A percentile compares a stretch with the other conserved stretches of the same genome.
Evolutionary conservation across 2,113 vertebrate species (phyloP).

Genomic region (Pardalotus punctatus): DNA sequence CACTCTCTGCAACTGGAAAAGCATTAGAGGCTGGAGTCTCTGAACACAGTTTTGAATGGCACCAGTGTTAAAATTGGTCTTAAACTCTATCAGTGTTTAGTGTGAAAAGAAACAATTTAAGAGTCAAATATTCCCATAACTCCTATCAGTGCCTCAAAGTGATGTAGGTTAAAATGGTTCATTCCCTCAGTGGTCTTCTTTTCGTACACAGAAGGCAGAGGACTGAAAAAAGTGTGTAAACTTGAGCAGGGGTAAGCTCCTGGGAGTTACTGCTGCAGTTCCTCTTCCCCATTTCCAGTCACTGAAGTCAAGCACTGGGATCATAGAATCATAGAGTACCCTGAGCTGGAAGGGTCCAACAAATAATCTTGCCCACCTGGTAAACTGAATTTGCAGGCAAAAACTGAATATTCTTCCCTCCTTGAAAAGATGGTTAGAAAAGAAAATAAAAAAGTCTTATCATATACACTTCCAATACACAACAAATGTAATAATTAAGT

Average conservation of each 20-base stretch:
- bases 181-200: neutral
- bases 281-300: neutral
- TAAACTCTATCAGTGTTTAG: neutral
- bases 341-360: neutral
- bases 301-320: neutral
- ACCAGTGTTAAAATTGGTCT: neutral
- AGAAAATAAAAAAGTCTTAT: neutral
- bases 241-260: neutral
- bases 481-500: neutral
- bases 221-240: neutral
- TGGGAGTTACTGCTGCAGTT: neutral
- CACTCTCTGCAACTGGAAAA: neutral
- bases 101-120: neutral
- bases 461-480: neutral
- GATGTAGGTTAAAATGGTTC: rapidly evolving
- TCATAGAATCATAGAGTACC: neutral
- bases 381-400: neutral
- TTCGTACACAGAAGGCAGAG: neutral
- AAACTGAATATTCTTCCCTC: neutral
- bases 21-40: neutral
- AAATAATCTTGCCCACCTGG: neutral
- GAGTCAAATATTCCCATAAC: neutral
- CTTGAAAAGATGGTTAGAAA: neutral
- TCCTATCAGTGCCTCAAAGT: neutral
- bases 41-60: neutral